These are phyloP conservation scores for Catamblyrhynchus diadema DNA, from an alignment of 2,797 vertebrate species.

Conservation along the genomic window DNA sequence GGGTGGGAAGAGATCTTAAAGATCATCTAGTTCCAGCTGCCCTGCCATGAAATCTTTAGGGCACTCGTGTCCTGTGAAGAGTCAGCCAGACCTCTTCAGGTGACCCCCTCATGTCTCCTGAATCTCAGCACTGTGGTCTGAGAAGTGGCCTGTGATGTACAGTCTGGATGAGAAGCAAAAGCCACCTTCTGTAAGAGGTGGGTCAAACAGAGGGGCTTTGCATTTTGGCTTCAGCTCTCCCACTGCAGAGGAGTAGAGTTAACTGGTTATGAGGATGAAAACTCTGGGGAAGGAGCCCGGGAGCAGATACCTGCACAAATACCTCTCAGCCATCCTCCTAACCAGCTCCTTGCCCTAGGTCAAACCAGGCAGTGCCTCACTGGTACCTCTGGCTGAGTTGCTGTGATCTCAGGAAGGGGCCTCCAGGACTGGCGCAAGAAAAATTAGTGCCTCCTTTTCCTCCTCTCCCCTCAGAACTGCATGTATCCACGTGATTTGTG, in stretches of 20 bases:
- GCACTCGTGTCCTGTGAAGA: not conserved
- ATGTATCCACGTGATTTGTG: not conserved
- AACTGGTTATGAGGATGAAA: not conserved
- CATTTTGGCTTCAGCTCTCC: not conserved
- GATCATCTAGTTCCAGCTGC: not conserved
- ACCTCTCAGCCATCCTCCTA: fast-evolving
- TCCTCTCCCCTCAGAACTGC: not conserved
- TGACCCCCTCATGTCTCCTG: not conserved
- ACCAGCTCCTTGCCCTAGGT: not conserved
- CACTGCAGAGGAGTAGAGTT: not conserved
- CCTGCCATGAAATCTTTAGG: not conserved
- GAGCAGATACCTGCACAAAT: not conserved
- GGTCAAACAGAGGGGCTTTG: not conserved
- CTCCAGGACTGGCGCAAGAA: not conserved
- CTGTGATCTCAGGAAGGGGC: not conserved
- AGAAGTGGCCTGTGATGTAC: not conserved
- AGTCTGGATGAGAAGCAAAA: not conserved
- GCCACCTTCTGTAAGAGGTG: fast-evolving
- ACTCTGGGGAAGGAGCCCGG: not conserved
- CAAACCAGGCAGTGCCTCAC: not conserved
- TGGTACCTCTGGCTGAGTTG: not conserved
- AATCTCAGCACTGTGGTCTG: not conserved
- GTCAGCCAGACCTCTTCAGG: not conserved
- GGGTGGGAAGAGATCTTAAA: not conserved
- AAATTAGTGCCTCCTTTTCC: not conserved